Evolutionary conservation across 2,797 vertebrate genomes (phyloP).

Genomic region (Chelon auratus): DNA sequence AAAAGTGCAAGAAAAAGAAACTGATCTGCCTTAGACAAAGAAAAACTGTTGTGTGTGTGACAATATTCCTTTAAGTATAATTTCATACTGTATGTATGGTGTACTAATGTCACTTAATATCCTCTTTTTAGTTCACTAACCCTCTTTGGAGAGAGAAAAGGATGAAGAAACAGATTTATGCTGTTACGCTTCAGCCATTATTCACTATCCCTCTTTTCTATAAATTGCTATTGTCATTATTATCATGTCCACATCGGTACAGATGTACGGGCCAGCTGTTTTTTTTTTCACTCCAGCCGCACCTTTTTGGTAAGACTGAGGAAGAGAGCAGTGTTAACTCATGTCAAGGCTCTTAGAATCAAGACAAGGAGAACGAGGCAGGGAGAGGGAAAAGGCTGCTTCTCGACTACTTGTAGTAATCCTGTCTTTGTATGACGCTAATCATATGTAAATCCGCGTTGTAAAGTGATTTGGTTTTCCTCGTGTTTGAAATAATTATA

Average conservation of each 20-base stretch:
- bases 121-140: too few species aligned
- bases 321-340: slow-evolving; percentile 62
- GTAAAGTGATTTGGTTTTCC: slow-evolving; percentile 85
- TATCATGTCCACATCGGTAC: slow-evolving; percentile 19
- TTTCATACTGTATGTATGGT: background rate
- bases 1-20: background rate
- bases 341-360: slow-evolving; percentile 78
- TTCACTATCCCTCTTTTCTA: background rate
- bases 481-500: slow-evolving; percentile 85
- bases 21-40: too few species aligned
- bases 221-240: slow-evolving; percentile 38
- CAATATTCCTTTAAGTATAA: background rate
- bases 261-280: slow-evolving; percentile 30
- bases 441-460: slow-evolving; percentile 86
- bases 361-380: slow-evolving; percentile 65
- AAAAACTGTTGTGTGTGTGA: background rate
- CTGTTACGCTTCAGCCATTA: background rate
- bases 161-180: background rate
- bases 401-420: slow-evolving; percentile 76
- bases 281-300: slow-evolving; percentile 26
- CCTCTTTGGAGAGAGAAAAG: background rate
- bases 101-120: too few species aligned
- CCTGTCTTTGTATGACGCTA: slow-evolving; percentile 82
- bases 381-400: slow-evolving; percentile 68
- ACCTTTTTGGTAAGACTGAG: slow-evolving; percentile 52